A percentile compares a stretch with the other conserved stretches of the same genome.
These are phyloP conservation scores for Rousettus leschenaultii DNA, from an alignment of 2,113 vertebrate species.

Conservation along the genomic window DNA sequence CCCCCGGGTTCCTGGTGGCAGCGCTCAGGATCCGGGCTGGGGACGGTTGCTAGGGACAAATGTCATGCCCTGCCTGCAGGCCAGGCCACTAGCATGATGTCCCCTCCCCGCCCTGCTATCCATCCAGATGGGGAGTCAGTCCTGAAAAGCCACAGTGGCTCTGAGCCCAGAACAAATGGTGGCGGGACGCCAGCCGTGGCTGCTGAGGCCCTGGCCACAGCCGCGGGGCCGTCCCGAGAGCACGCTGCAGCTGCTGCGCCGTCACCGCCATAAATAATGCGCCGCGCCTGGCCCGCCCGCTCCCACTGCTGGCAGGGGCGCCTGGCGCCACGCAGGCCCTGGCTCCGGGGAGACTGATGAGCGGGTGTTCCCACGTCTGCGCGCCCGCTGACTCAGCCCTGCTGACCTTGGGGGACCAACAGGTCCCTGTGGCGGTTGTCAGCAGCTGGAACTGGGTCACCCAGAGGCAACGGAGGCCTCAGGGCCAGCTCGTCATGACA, in stretches of 20 bases:
- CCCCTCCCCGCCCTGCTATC: too few relatives aligned
- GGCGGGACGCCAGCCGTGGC: background rate
- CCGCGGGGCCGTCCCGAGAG: background rate
- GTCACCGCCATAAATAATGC: background rate
- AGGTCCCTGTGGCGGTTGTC: background rate
- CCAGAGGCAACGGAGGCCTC: too few relatives aligned
- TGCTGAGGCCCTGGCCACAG: rapidly evolving
- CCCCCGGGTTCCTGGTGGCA: background rate
- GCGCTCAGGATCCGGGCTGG: background rate
- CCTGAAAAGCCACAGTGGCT: background rate
- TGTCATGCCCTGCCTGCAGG: background rate
- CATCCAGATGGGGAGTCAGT: rapidly evolving
- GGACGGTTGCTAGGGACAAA: too few relatives aligned
- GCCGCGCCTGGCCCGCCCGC: background rate
- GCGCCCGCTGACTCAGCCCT: background rate
- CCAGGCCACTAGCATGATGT: too few relatives aligned
- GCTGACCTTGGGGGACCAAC: background rate
- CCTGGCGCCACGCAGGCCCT: background rate
- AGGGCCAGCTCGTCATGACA: too few relatives aligned
- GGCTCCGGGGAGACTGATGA: background rate
- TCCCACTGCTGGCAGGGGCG: background rate
- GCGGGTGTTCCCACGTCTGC: background rate
- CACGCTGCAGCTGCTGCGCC: background rate
- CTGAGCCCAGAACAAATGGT: too few relatives aligned
- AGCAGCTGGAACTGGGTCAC: background rate